Base-by-base conservation (phyloP, 2,113 vertebrate species). In the Hylia prasina region DNA sequence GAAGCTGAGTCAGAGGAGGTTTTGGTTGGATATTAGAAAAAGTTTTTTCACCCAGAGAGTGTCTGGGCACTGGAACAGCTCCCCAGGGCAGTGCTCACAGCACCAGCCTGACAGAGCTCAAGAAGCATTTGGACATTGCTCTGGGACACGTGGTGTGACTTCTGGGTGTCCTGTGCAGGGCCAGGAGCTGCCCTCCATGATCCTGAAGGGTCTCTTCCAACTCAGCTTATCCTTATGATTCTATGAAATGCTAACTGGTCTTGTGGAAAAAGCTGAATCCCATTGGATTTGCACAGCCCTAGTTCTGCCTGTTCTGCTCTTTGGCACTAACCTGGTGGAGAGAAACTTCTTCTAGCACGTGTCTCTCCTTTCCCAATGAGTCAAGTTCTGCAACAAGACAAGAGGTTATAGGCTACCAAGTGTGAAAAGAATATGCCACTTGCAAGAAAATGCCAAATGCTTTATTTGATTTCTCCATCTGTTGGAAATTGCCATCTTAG, bases 381-480 rank as follows among this genome's bases (percentile, higher is more conserved):
- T 72, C 53, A 83, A 50, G 35, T 42, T 93, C 64, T 78, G 53
- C 87, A 79, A 58, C 1, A 13, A 85, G 82, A 69, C 39, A 31
- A 40, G 68, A 82, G 71, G 51, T 81, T 90, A 73, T 37, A 92
- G 89, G 92, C 54, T 92, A 91, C 65, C 1, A 2, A 78, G 37
- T 28, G 65, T 77, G 72, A 69, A 91, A 80, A 58, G 87, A 94
- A 82, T 70, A 84, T 39, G 48, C 53, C 15, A 30, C 77, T 79
- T 87, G 65, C 53, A 79, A 60, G 87, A 71, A 96, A 90, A 92
- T 84, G 73, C 79, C 81, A 87, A 86, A 57, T 72, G 39, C 68
- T 94, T 92, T 56, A 73, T 76, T 65, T 95, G n/a, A 79, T 91
- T 90, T 93, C 75, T 86, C 89, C 89, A 81, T 94, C 93, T 96